phyloP scores from a whole-genome alignment of 2,888 invertebrate genomes.

The Pocota personata region DNA sequence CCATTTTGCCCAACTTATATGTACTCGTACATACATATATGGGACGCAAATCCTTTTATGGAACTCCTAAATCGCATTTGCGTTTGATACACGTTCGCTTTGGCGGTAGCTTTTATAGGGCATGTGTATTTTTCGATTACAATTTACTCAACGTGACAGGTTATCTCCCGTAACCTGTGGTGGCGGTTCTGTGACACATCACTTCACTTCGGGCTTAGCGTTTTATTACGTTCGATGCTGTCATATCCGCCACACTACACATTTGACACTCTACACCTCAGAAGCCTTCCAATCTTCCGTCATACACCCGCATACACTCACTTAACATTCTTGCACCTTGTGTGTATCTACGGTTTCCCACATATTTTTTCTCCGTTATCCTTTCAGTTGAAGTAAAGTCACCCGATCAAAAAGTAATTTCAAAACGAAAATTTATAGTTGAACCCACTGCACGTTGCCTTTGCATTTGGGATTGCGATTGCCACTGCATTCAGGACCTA shows the following conservation, averaged over 20 bases:
- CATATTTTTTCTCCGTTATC: slow-evolving; percentile 32
- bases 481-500: slow-evolving; percentile 78
- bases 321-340: slow-evolving; percentile 22
- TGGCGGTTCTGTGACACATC: slow-evolving; percentile 35
- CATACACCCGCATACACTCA: slow-evolving; percentile 5
- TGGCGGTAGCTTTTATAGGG: neutral
- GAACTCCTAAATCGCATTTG: neutral
- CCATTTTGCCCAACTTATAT: too few species aligned
- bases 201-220: slow-evolving; percentile 22
- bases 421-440: slow-evolving; percentile 76
- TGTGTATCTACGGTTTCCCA: slow-evolving; percentile 3
- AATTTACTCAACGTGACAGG: slow-evolving; percentile 11
- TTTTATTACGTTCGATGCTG: slow-evolving; percentile 53
- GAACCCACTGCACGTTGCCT: slow-evolving; percentile 78
- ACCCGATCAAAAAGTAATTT: slow-evolving; percentile 66
- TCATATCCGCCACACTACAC: slow-evolving; percentile 42
- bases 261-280: slow-evolving; percentile 15
- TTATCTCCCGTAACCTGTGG: slow-evolving; percentile 14
- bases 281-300: neutral
- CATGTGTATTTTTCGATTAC: slow-evolving; percentile 41
- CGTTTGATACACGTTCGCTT: slow-evolving; percentile 11
- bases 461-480: slow-evolving; percentile 79
- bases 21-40: too few species aligned
- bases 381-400: slow-evolving; percentile 73
- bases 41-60: neutral